Base-by-base conservation (phyloP, 2,797 vertebrate species). In the Todus mexicanus region DNA sequence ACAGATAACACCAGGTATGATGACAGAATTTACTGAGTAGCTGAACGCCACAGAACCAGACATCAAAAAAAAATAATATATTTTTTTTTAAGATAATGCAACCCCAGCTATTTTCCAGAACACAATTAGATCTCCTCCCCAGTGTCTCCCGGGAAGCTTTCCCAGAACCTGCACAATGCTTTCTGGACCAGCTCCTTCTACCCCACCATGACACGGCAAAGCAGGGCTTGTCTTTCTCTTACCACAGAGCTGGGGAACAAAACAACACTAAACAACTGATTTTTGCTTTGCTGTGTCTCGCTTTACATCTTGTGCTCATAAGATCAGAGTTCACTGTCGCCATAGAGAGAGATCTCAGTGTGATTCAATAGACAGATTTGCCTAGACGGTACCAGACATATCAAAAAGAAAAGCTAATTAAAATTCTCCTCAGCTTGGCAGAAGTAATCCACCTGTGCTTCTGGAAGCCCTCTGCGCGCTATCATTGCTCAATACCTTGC, bases 321-420 rank as follows among this genome's bases (percentile, higher is more conserved):
- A 75, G 75, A 75, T 37, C 84, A 80, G 51, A 76, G 89, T 69
- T 93, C 79, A 40, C 33, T 33, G 42, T 82, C 12, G 2, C 63
- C 47, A n/a, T 1, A 61, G 64, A 35, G 35, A 35, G 35, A 56
- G 42, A 70, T 66, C 38, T 75, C 82, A 26, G 38, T 4, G 15
- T 78, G 78, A 82, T 79, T 89, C 75, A 51, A n/a, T 33, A 48
- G 54, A 7, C 35, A 73, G 42, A 61, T 82, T 95, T 89, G 76
- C 79, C 79, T 45, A 72, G n/a, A 6, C 40, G 7, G 64, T 5
- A 42, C 20, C 20, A 79, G 59, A 72, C 86, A 75, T 70, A 73
- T 17, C 21, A 47, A 56, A 57, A 45, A 53, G 35, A 57, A 80
- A 76, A 6, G 38, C n/a, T 63, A 78, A 91, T 83, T 75, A 92